Evolutionary conservation across 1,140 invertebrate genomes (phyloP), one percentile per base, ranked within the genome.

Genomic region (Bombus breviceps): DNA sequence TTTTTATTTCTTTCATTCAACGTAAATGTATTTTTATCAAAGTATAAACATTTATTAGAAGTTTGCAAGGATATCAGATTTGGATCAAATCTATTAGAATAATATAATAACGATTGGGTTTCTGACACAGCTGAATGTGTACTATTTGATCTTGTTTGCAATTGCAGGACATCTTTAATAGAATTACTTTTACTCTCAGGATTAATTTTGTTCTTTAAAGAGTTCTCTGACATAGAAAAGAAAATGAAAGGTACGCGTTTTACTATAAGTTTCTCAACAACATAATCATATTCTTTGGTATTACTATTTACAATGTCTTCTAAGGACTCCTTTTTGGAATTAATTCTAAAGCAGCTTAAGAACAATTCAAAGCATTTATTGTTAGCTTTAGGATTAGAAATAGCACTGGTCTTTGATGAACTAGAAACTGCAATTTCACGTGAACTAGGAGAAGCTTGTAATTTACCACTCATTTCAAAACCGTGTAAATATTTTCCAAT

Each of bases 261-360:
- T 22, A 89, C 83, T 15, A 89, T 15, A 18, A 89, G 88, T 68
- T 89, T 89, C 43, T 89, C 88, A 47, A 89, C 75, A 3, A 89
- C 53, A 6, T 89, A 88, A 57, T 89, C 88, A 22, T 39, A 88
- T 13, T 82, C 69, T 9, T 88, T 76, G 1, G 34, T 18, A 69
- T 88, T 37, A 34, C 15, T 47, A 22, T 75, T n/a, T 13, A 41
- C 1, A 2, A 62, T n/a, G 1, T 47, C 47, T 15, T 62, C 78
- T 2, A 32, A 9, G 0, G 68, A 69, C 6, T 85, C 13, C 8
- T 34, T 64, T 28, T 81, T 69, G 13, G 10, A 28, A 64, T 0
- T 9, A 22, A 37, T 22, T 66, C 62, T 74, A 37, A 86, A 64
- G n/a, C 88, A 89, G 5, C 57, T 81, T 9, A 81, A 78, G n/a